These are phyloP conservation scores for Cydia pomonella DNA, from an alignment of 1,140 invertebrate species.

Conservation along the genomic window DNA sequence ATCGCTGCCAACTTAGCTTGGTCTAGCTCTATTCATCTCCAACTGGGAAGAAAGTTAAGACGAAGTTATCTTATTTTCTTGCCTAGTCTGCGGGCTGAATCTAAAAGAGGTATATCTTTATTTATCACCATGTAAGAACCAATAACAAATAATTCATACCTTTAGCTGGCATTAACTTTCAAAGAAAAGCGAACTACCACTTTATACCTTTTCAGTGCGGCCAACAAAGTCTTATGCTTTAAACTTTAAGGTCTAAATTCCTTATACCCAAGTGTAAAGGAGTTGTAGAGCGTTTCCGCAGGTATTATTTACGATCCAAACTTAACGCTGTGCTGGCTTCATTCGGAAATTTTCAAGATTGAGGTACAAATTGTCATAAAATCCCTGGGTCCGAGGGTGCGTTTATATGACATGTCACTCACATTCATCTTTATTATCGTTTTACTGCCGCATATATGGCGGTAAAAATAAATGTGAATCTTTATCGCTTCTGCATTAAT, in stretches of 20 bases:
- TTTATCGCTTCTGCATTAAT: constrained; percentile 65
- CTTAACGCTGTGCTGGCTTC: background rate
- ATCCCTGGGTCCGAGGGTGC: constrained; percentile 38
- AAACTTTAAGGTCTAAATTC: background rate
- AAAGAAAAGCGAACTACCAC: background rate
- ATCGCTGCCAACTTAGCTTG: too few species aligned
- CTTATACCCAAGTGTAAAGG: background rate
- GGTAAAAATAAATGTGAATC: constrained; percentile 53
- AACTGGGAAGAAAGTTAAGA: too few species aligned
- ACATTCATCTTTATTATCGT: constrained; percentile 60
- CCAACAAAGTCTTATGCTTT: background rate
- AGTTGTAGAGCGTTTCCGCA: background rate
- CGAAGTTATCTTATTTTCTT: background rate
- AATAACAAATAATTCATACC: constrained; percentile 4
- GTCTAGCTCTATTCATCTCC: too few species aligned
- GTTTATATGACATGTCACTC: constrained; percentile 41
- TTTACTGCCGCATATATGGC: constrained; percentile 57
- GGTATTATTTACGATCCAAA: constrained; percentile 15
- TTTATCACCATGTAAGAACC: background rate
- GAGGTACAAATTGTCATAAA: constrained; percentile 45
- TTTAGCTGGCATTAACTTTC: background rate
- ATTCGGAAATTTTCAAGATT: constrained; percentile 35
- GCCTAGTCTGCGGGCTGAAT: background rate
- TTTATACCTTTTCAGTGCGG: background rate
- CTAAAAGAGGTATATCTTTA: constrained; percentile 17